Conservation (phyloP, 1,140 invertebrate genomes). For the Bursaphelenchus mucronatus region DNA sequence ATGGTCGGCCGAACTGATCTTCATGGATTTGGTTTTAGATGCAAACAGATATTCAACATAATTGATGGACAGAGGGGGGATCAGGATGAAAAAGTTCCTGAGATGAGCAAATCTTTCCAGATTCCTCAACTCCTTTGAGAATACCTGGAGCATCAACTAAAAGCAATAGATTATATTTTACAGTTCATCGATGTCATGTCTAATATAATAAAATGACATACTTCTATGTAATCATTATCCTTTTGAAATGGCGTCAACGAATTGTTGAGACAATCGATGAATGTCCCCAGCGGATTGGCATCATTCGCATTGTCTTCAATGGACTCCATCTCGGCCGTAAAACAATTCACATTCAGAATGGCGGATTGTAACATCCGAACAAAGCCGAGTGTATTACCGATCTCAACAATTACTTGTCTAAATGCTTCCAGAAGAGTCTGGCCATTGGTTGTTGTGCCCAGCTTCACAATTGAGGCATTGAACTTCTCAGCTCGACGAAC, state of each 20-base stretch:
- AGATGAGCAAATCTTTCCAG: constrained; percentile 77
- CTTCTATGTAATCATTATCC: no score
- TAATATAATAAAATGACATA: no score
- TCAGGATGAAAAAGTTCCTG: constrained; percentile 84
- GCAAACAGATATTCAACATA: constrained; percentile 86
- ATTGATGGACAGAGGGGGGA: constrained; percentile 88
- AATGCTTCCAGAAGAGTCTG: constrained; percentile 82
- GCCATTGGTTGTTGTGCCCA: constrained; percentile 78
- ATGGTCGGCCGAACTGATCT: constrained; percentile 71
- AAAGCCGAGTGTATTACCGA: constrained; percentile 90
- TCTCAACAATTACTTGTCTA: constrained; percentile 65
- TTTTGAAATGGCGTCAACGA: not conserved
- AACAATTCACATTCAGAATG: constrained; percentile 4
- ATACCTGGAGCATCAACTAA: constrained; percentile 82
- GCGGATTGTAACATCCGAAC: constrained; percentile 88
- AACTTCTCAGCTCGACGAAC: constrained; percentile 92
- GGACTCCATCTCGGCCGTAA: not conserved
- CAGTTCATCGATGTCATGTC: no score
- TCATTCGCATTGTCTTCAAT: not conserved
- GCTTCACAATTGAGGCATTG: constrained; percentile 80
- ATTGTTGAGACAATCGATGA: constrained; percentile 11
- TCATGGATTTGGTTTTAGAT: constrained; percentile 83
- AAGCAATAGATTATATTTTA: constrained; percentile 18
- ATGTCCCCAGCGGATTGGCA: not conserved
- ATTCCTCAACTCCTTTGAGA: constrained; percentile 79